Conservation (phyloP, 2,797 vertebrate genomes). For the Centropyge bicolor region DNA sequence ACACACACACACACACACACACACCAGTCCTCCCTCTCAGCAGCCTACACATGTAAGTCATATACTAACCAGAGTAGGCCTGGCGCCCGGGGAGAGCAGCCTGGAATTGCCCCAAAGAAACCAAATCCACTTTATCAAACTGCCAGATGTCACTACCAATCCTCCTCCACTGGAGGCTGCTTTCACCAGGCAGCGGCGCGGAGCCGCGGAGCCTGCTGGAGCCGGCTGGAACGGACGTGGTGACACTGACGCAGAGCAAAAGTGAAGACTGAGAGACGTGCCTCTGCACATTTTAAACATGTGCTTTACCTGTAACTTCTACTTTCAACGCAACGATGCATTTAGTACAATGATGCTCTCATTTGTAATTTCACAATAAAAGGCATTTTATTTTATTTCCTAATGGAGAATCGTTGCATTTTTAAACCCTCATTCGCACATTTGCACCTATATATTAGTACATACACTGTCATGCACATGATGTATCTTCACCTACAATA, state of each 20-base stretch:
- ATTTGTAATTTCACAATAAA: slow-evolving; percentile 9
- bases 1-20: slow-evolving; percentile 45
- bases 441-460: background rate
- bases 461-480: background rate
- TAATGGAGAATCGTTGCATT: background rate
- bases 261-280: slow-evolving; percentile 15
- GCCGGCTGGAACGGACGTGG: slow-evolving; percentile 47
- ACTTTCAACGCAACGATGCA: background rate
- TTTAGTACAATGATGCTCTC: background rate
- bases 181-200: slow-evolving; percentile 70
- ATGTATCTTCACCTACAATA: background rate
- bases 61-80: slow-evolving; percentile 90
- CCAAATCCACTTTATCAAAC: slow-evolving; percentile 94
- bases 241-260: slow-evolving; percentile 43
- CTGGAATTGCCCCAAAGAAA: slow-evolving; percentile 90
- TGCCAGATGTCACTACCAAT: slow-evolving; percentile 91
- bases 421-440: background rate
- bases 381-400: background rate
- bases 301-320: slow-evolving; percentile 24
- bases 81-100: slow-evolving; percentile 90
- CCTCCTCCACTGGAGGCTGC: slow-evolving; percentile 71
- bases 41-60: slow-evolving; percentile 92
- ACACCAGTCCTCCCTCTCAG: slow-evolving; percentile 55
- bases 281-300: slow-evolving; percentile 16
- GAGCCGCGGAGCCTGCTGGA: slow-evolving; percentile 51